These are phyloP conservation scores for Silurus glanis DNA, from an alignment of 2,113 vertebrate species.

Conservation along the genomic window DNA sequence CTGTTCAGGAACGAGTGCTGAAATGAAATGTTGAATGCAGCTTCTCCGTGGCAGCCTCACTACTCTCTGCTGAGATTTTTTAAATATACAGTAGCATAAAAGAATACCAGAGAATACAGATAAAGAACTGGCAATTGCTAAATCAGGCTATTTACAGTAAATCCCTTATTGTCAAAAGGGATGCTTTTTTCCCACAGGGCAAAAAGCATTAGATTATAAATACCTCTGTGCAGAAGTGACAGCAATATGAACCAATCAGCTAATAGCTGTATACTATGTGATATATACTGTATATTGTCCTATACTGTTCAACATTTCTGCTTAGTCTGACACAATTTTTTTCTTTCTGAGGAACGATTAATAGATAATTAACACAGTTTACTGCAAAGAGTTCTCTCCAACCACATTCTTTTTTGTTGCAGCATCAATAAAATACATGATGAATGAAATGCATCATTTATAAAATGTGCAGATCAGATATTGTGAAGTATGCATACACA, in stretches of 20 bases:
- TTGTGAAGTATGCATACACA: background rate
- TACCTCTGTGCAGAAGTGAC: constrained; percentile 29
- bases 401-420: background rate
- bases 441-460: background rate
- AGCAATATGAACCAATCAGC: background rate
- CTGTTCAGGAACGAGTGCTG: constrained; percentile 68
- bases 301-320: background rate
- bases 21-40: constrained; percentile 52
- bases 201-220: background rate
- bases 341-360: background rate
- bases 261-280: background rate
- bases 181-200: background rate
- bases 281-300: background rate
- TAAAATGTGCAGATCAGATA: background rate
- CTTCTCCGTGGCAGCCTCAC: background rate
- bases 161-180: background rate
- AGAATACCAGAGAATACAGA: background rate
- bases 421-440: background rate
- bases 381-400: background rate
- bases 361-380: background rate
- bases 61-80: background rate
- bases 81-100: background rate
- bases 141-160: background rate
- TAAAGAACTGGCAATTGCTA: background rate
- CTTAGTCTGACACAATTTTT: background rate